phyloP scores from a whole-genome alignment of 1,140 invertebrate genomes.

The Aphaenogaster floridana region DNA sequence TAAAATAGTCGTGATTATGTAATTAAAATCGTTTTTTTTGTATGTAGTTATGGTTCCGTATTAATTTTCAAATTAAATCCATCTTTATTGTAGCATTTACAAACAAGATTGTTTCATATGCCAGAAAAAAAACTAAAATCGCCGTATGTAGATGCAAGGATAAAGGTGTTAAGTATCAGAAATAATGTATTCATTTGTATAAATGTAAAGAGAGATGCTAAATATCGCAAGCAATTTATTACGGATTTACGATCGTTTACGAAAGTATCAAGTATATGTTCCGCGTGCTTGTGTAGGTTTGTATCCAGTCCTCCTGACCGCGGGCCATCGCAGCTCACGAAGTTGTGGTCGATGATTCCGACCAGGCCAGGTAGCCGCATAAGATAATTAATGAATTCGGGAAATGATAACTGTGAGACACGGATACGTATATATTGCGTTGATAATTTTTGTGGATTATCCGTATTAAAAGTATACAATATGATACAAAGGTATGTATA shows the following conservation, averaged over 20 bases:
- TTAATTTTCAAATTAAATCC: conserved; percentile 8
- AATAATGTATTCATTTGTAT: background rate
- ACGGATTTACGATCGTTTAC: conserved; percentile 3
- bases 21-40: conserved; percentile 39
- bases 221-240: conserved; percentile 11
- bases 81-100: background rate
- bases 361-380: conserved; percentile 51
- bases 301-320: conserved; percentile 65
- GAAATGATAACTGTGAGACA: conserved; percentile 11
- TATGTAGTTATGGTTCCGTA: background rate
- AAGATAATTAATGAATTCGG: conserved; percentile 76
- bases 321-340: conserved; percentile 65
- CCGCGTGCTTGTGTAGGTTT: conserved; percentile 63
- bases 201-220: background rate
- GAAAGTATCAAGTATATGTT: conserved; percentile 10
- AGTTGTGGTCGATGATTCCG: conserved; percentile 71
- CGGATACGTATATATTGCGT: background rate
- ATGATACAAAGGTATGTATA: background rate
- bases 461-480: background rate
- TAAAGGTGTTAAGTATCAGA: background rate
- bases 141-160: background rate
- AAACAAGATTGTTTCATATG: background rate
- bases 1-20: conserved; percentile 36
- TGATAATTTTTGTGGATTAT: conserved; percentile 20
- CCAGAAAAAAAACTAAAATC: background rate